A percentile compares a stretch with the other conserved stretches of the same genome.
Conservation (phyloP, 2,113 vertebrate genomes). For the Myiozetetes cayanensis region DNA sequence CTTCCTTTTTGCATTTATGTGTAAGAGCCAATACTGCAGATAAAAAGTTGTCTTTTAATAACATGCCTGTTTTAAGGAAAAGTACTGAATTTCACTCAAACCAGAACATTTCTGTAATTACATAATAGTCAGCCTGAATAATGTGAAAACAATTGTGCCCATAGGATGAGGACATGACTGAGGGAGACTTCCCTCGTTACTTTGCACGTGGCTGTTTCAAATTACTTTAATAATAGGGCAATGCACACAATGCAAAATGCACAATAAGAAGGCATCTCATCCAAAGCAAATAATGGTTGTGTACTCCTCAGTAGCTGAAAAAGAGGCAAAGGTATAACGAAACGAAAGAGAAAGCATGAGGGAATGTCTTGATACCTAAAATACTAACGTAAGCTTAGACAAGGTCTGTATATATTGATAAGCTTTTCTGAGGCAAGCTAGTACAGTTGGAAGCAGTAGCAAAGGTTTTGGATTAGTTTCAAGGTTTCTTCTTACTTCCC, state of each 20-base stretch:
- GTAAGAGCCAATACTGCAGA: neutral
- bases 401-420: neutral
- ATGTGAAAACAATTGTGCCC: neutral
- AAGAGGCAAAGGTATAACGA: neutral
- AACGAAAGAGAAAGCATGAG: neutral
- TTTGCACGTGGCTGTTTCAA: slow-evolving; percentile 33
- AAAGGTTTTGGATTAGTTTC: neutral
- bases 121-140: neutral
- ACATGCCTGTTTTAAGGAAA: neutral
- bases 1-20: neutral
- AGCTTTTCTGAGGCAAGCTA: neutral
- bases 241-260: neutral
- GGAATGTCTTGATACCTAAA: neutral
- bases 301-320: neutral
- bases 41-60: neutral
- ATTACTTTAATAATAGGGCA: slow-evolving; percentile 38
- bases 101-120: slow-evolving; percentile 6
- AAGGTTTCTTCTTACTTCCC: neutral
- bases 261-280: neutral
- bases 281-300: slow-evolving; percentile 17
- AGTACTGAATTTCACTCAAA: neutral
- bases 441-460: neutral
- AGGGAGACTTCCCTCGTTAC: slow-evolving; percentile 10
- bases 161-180: neutral
- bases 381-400: neutral